phyloP scores from a whole-genome alignment of 2,888 invertebrate genomes.

The Zhengitettix transpicula region DNA sequence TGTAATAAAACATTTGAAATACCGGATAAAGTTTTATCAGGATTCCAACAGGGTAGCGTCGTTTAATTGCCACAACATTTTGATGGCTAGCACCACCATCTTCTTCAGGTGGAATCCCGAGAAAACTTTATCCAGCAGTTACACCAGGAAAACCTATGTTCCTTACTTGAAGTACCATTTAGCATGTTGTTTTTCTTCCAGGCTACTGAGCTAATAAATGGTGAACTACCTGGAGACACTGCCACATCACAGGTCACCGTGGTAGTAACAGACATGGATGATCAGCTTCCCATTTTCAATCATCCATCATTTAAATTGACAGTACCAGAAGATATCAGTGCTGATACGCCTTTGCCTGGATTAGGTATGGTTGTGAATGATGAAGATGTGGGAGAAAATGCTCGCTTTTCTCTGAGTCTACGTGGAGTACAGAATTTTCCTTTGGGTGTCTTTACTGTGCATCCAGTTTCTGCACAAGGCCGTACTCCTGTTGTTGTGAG shows the following conservation, averaged over 20 bases:
- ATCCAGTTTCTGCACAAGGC: constrained; percentile 49
- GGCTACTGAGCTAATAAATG: constrained; percentile 58
- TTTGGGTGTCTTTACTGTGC: constrained; percentile 41
- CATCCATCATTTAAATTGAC: constrained; percentile 44
- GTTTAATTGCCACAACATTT: too few relatives aligned
- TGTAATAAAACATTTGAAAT: too few relatives aligned
- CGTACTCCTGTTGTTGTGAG: constrained; percentile 57
- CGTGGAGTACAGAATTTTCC: constrained; percentile 38
- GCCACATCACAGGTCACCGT: constrained; percentile 54
- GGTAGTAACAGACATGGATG: constrained; percentile 63
- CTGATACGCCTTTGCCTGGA: constrained; percentile 31
- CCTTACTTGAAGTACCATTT: not conserved
- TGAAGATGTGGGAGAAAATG: constrained; percentile 54
- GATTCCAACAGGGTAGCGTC: too few relatives aligned
- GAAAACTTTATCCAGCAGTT: too few relatives aligned
- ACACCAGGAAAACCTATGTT: too few relatives aligned
- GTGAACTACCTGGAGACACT: constrained; percentile 49
- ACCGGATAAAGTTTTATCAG: too few relatives aligned
- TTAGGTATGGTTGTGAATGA: constrained; percentile 58
- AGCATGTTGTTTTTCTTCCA: constrained; percentile 20
- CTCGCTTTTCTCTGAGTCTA: constrained; percentile 46
- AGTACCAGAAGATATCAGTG: constrained; percentile 58
- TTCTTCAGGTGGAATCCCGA: too few relatives aligned
- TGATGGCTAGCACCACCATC: too few relatives aligned
- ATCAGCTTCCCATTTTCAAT: constrained; percentile 57